These are phyloP conservation scores for Apotomis turbidana DNA, from an alignment of 2,888 invertebrate genomes.

Conservation along the genomic window DNA sequence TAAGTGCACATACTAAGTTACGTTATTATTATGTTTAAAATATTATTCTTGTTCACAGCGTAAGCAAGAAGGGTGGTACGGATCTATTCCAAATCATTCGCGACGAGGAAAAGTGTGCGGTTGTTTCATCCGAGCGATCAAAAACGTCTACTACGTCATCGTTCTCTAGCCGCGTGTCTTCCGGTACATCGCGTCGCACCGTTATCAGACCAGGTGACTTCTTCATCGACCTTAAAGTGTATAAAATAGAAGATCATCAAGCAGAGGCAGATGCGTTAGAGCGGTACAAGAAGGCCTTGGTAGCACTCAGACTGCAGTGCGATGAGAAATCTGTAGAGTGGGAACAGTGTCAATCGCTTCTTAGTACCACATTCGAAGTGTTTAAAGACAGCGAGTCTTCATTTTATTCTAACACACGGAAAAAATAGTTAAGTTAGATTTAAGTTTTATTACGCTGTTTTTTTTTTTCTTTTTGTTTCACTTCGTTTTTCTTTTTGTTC, in stretches of 20 bases:
- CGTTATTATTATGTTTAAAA: neutral
- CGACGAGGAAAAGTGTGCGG: neutral
- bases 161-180: conserved; percentile 6
- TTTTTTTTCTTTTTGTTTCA: neutral
- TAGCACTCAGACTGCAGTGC: conserved; percentile 2
- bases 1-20: no score
- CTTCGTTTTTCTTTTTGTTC: neutral
- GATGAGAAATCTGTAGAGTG: neutral
- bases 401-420: neutral
- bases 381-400: neutral
- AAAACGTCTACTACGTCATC: neutral
- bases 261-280: neutral
- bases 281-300: conserved; percentile 3
- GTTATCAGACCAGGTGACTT: conserved; percentile 3
- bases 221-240: conserved; percentile 3
- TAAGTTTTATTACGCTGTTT: neutral
- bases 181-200: conserved; percentile 13
- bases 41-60: conserved; percentile 14
- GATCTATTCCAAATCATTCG: conserved; percentile 6
- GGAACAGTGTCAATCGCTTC: neutral
- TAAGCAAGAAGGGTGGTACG: conserved; percentile 1
- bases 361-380: neutral
- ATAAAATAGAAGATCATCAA: neutral
- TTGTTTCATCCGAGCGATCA: neutral
- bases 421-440: neutral